phyloP scores from a whole-genome alignment of 2,113 vertebrate genomes.

The Bos taurus region DNA sequence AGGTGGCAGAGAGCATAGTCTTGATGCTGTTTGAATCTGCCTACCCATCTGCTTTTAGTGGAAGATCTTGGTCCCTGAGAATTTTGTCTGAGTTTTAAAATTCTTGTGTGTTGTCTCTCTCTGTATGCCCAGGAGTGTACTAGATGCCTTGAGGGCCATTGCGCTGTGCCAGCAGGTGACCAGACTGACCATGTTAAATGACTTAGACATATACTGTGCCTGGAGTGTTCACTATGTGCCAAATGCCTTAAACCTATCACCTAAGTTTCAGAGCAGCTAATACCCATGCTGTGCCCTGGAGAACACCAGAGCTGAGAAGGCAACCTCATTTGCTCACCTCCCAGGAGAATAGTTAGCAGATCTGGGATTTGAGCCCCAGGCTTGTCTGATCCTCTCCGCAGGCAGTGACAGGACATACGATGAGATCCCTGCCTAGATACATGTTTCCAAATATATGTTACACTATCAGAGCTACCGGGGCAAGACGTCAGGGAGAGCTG shows the following conservation, averaged over 20 bases:
- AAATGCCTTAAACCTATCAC: not conserved
- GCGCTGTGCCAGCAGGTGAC: not conserved
- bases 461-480: not conserved
- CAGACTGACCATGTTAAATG: not conserved
- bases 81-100: not conserved
- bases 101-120: not conserved
- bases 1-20: not conserved
- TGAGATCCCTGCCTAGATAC: not conserved
- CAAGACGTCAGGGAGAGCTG: not conserved
- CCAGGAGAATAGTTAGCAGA: not conserved
- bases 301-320: not conserved
- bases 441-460: not conserved
- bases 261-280: not conserved
- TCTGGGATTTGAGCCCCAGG: not conserved
- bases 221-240: not conserved
- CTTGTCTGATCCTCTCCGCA: not conserved
- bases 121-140: rapidly evolving
- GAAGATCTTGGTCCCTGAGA: not conserved
- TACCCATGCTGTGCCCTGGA: not conserved
- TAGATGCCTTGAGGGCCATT: not conserved
- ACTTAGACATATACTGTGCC: not conserved
- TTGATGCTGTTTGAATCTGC: not conserved
- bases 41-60: not conserved
- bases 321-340: not conserved
- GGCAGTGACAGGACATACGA: not conserved